A percentile compares a stretch with the other conserved stretches of the same genome.
Conservation (phyloP, 2,888 invertebrate species). For the Drosophila meridiana region DNA sequence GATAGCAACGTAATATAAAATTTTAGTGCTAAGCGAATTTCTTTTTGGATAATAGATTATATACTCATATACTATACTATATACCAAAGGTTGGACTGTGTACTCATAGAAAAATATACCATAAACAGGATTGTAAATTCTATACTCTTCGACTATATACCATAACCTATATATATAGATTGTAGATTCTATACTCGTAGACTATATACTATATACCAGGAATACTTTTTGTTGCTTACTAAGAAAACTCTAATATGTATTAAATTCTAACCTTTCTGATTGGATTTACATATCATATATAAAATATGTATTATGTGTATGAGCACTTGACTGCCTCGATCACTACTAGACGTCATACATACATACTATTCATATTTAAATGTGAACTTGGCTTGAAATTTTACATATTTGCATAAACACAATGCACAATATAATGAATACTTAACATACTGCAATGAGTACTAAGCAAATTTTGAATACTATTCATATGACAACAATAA, state of each 20-base stretch:
- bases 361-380: slow-evolving; percentile 4
- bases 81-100: too few relatives aligned
- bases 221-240: not conserved
- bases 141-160: too few relatives aligned
- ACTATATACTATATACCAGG: not conserved
- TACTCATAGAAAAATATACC: too few relatives aligned
- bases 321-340: not conserved
- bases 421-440: not conserved
- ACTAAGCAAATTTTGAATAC: not conserved
- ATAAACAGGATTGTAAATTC: too few relatives aligned
- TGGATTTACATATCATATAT: not conserved
- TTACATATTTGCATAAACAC: not conserved
- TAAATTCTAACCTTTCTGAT: not conserved
- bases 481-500: not conserved
- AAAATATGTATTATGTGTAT: not conserved
- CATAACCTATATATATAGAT: too few relatives aligned
- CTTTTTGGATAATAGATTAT: too few relatives aligned
- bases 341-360: not conserved
- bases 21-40: too few relatives aligned
- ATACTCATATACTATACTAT: too few relatives aligned
- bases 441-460: not conserved
- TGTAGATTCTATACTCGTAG: too few relatives aligned
- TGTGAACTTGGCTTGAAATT: not conserved
- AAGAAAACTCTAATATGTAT: not conserved
- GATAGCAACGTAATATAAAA: too few relatives aligned